A percentile compares a stretch with the other conserved stretches of the same genome.
Evolutionary conservation across 2,113 vertebrate genomes (phyloP).

Genomic region (Hypomesus transpacificus): DNA sequence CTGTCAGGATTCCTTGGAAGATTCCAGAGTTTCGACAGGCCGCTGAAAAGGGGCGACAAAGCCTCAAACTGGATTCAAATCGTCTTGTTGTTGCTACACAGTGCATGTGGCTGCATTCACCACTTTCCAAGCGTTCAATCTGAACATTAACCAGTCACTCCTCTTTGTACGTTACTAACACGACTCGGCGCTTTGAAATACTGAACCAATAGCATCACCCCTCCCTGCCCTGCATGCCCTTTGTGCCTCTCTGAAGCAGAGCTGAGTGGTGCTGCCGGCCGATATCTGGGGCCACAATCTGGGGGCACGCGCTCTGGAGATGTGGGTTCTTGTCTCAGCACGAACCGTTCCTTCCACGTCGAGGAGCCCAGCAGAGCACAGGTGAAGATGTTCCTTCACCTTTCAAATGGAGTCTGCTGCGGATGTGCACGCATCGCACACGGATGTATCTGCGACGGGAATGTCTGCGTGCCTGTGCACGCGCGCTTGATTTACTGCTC

Average conservation of each 20-base stretch:
- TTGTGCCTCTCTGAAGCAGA: not conserved
- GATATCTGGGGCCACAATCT: not conserved
- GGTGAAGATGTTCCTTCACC: too few species aligned
- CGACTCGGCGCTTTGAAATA: constrained; percentile 49
- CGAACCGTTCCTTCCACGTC: too few species aligned
- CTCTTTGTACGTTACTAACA: constrained; percentile 53
- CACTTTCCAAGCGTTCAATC: constrained; percentile 48
- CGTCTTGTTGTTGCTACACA: constrained; percentile 55
- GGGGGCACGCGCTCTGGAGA: constrained; percentile 42
- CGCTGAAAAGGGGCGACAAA: constrained; percentile 39
- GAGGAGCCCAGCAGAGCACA: too few species aligned
- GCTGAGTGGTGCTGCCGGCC: constrained; percentile 29
- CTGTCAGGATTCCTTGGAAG: constrained; percentile 38
- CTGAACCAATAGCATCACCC: constrained; percentile 45
- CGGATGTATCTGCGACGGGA: too few species aligned
- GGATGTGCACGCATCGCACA: too few species aligned
- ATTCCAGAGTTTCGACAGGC: constrained; percentile 44
- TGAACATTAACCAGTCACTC: constrained; percentile 49
- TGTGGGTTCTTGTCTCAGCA: constrained; percentile 44
- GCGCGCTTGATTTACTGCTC: too few species aligned
- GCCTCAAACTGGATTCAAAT: constrained; percentile 55
- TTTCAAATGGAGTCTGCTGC: too few species aligned
- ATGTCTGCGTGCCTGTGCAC: too few species aligned
- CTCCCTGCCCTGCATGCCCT: constrained; percentile 10
- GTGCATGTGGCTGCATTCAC: constrained; percentile 51